These are phyloP conservation scores for Tetanocera ferruginea DNA, from an alignment of 2,888 invertebrate genomes.

Conservation along the genomic window DNA sequence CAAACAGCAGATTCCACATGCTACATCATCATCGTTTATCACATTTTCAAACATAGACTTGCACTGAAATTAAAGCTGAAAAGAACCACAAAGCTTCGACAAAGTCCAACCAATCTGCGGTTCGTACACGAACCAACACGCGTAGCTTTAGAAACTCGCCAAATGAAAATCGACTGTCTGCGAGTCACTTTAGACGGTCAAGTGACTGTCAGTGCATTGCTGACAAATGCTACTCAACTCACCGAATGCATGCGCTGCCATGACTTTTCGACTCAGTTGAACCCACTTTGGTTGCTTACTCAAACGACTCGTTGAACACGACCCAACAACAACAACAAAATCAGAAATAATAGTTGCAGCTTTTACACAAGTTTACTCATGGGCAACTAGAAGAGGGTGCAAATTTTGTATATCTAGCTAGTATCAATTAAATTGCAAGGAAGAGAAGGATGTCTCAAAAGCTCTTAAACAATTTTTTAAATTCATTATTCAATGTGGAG, in stretches of 20 bases:
- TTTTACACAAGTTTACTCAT: neutral
- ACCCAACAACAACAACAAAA: conserved; percentile 1
- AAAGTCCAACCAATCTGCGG: neutral
- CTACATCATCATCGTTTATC: neutral
- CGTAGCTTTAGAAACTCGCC: neutral
- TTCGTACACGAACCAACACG: neutral
- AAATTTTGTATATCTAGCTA: no score
- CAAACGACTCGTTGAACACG: conserved; percentile 5
- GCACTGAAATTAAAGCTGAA: neutral
- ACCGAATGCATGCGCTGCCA: neutral
- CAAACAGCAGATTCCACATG: neutral
- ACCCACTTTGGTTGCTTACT: neutral
- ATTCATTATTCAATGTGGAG: no score
- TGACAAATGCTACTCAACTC: conserved; percentile 12
- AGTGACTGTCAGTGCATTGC: neutral
- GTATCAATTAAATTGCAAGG: no score
- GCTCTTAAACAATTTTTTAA: no score
- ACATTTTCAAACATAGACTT: neutral
- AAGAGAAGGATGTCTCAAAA: no score
- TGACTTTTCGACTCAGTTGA: conserved; percentile 3
- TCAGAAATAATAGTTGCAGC: neutral
- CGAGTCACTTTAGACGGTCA: neutral
- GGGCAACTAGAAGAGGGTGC: neutral
- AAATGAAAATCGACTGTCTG: conserved; percentile 14
- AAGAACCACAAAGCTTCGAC: neutral